These are phyloP conservation scores for chimpanzee (Pan troglodytes) DNA, from an alignment of 2,113 vertebrate genomes.

Conservation along the genomic window DNA sequence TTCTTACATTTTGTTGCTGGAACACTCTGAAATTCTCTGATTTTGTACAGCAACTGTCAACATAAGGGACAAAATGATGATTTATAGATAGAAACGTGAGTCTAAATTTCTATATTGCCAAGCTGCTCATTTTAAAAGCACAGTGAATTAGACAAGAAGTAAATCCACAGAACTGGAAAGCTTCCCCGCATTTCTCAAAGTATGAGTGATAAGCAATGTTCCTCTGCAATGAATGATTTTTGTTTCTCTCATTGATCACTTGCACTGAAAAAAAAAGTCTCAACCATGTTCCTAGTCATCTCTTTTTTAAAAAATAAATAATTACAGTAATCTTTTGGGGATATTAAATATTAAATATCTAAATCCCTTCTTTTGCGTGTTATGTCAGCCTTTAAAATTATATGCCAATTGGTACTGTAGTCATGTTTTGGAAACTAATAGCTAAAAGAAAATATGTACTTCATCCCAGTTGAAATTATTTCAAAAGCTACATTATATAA, in stretches of 20 bases:
- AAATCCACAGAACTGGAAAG: constrained; percentile 36
- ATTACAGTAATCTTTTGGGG: background rate
- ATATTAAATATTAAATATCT: constrained; percentile 38
- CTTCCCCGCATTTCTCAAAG: background rate
- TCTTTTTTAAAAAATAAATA: constrained; percentile 42
- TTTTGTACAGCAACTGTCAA: constrained; percentile 75
- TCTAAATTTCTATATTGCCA: constrained; percentile 65
- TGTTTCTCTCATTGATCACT: background rate
- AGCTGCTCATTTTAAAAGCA: constrained; percentile 65
- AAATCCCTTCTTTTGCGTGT: constrained; percentile 21
- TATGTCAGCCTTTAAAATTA: constrained; percentile 45
- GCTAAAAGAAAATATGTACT: constrained; percentile 64
- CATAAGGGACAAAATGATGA: constrained; percentile 59
- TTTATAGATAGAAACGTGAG: constrained; percentile 76
- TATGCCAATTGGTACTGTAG: constrained; percentile 10
- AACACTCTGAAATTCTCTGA: constrained; percentile 71
- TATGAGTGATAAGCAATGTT: background rate
- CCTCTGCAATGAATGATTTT: background rate
- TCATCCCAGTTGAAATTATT: constrained; percentile 70
- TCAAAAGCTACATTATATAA: constrained; percentile 64
- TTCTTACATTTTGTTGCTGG: constrained; percentile 75
- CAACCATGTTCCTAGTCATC: background rate
- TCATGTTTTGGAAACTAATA: constrained; percentile 67
- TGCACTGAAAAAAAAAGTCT: background rate
- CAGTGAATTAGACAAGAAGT: constrained; percentile 55